Evolutionary conservation across 2,113 vertebrate species (phyloP), one percentile per base, ranked within the genome.

Genomic region (Noturus placidus): DNA sequence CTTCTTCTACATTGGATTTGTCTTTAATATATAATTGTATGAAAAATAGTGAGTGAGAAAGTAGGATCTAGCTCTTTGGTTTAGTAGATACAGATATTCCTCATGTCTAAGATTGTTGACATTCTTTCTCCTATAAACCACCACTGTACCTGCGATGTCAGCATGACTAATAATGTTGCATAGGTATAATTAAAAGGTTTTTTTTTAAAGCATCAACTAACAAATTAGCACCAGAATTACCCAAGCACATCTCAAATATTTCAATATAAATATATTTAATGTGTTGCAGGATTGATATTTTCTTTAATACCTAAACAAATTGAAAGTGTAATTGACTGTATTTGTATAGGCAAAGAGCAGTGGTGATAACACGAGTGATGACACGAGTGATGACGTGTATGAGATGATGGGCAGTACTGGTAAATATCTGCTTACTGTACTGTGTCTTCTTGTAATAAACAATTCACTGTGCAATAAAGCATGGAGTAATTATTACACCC

Each of bases 401-500:
- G 93, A 94, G 89, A 86, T 91, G 84, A 95, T 94, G 95, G 54
- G 91, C 87, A 84, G 91, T 5, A 61, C 94, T 89, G 93, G 95
- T 95, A 90, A 59, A 38, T 59, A 42, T 7, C 19, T 38, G 56
- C 11, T 35, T 30, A 54, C 50, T 77, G 35, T 30, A 54, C 50
- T 52, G 7, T 80, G 57, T 35, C 27, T 76, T 65, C 35, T 15
- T 74, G 14, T 14, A 46, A 22, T 46, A 70, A 59, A 70, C 46
- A 83, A 56, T 63, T 30, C 70, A 30, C 30, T 69, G 15, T 25
- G 56, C 22, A 11, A 25, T 67, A 33, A 78, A 63, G 19, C 77
- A 35, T 65, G 33, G 10, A 56, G 59, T 0, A 30, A 33, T 17
- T 15, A 38, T 65, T 74, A 38, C 42, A 67, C 35, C 17, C 42